These are phyloP conservation scores for Corynorhinus townsendii DNA, from an alignment of 2,113 vertebrate genomes.

Conservation along the genomic window DNA sequence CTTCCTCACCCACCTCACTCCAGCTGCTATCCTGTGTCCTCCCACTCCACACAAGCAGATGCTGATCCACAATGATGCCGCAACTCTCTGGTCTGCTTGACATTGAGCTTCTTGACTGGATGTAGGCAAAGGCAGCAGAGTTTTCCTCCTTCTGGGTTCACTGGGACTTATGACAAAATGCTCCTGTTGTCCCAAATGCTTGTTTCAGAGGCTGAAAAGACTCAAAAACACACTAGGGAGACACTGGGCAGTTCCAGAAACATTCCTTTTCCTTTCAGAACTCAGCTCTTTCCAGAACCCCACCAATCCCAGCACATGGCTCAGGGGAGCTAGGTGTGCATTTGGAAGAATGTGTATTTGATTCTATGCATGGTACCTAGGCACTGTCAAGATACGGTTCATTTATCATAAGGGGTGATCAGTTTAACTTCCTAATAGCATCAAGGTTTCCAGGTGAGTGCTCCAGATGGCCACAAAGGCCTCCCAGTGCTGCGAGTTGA, in stretches of 20 bases:
- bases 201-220: background rate
- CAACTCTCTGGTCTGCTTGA: background rate
- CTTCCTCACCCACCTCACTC: background rate
- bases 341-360: background rate
- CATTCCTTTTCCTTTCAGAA: background rate
- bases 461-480: background rate
- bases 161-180: background rate
- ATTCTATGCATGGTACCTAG: background rate
- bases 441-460: background rate
- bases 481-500: background rate
- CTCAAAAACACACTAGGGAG: background rate
- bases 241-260: background rate
- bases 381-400: background rate
- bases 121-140: background rate
- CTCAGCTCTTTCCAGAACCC: background rate
- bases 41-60: background rate
- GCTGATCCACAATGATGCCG: background rate
- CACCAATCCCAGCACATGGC: background rate
- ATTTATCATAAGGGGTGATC: background rate
- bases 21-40: background rate
- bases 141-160: background rate
- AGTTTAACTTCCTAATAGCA: background rate
- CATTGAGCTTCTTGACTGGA: background rate
- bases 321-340: background rate
- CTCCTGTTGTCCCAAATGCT: background rate